Evolutionary conservation across 2,888 invertebrate genomes (phyloP).

Genomic region (Xylophagus ater): DNA sequence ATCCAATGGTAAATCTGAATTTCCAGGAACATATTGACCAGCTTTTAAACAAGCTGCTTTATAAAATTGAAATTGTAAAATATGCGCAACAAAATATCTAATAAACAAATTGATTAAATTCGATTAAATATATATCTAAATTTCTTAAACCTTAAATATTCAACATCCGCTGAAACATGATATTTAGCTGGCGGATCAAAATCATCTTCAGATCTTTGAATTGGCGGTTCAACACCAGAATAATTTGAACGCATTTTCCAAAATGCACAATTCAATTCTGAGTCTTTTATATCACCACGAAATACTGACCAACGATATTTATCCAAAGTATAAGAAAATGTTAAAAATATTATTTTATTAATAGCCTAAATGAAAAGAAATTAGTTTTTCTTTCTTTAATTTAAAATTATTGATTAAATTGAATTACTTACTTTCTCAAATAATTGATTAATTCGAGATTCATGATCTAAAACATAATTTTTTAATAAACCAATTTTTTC

Average conservation of each 20-base stretch:
- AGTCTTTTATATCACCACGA: conserved; percentile 45
- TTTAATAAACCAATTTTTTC: conserved; percentile 52
- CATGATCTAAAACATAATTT: conserved; percentile 48
- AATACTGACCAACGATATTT: conserved; percentile 59
- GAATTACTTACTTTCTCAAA: conserved; percentile 35
- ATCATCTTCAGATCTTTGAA: conserved; percentile 49
- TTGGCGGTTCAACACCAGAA: conserved; percentile 56
- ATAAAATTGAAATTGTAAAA: conserved; percentile 71
- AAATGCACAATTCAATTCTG: conserved; percentile 54
- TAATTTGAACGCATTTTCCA: conserved; percentile 51
- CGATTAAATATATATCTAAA: not conserved
- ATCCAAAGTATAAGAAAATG: conserved; percentile 58
- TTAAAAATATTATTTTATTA: conserved; percentile 56
- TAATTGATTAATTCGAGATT: conserved; percentile 53
- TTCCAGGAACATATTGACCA: conserved; percentile 60
- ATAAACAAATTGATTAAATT: not conserved
- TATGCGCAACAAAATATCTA: conserved; percentile 66
- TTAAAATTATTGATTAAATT: not conserved
- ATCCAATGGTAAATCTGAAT: conserved; percentile 55
- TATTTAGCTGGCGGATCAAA: conserved; percentile 70
- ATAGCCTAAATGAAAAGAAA: conserved; percentile 31
- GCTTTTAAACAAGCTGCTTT: conserved; percentile 60
- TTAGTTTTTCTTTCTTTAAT: not conserved
- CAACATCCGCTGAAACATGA: conserved; percentile 58
- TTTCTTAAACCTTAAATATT: conserved; percentile 51